Conservation (phyloP, 2,113 vertebrate genomes). For the Mola mola region DNA sequence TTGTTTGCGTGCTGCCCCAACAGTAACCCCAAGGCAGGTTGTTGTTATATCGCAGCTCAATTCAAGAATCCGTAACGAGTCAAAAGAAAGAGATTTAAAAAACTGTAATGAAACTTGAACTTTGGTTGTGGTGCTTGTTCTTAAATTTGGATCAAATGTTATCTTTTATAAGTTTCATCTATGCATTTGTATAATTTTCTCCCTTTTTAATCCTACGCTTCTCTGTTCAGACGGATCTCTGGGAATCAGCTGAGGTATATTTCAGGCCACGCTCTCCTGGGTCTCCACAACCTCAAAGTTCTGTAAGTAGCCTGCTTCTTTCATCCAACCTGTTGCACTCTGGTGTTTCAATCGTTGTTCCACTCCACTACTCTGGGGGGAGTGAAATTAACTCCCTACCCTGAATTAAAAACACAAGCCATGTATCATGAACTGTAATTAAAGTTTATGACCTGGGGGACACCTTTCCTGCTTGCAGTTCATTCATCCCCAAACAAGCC, state of each 20-base stretch:
- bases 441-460: conserved; percentile 72
- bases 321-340: conserved; percentile 8
- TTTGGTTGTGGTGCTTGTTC: too few relatives aligned
- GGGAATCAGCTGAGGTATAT: conserved; percentile 93
- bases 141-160: not conserved
- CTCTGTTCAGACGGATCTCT: conserved; percentile 88
- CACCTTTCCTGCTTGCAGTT: conserved; percentile 46
- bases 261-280: conserved; percentile 87
- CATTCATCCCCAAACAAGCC: conserved; percentile 52
- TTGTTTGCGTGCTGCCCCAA: conserved; percentile 72
- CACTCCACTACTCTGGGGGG: conserved; percentile 23
- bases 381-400: conserved; percentile 36
- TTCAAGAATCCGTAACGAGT: conserved; percentile 52
- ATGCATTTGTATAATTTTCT: conserved; percentile 9
- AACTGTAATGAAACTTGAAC: not conserved
- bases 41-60: conserved; percentile 55
- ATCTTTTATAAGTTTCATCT: not conserved
- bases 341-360: conserved; percentile 47
- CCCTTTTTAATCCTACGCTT: conserved; percentile 43
- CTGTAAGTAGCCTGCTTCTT: conserved; percentile 85
- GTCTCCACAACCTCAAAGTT: conserved; percentile 93
- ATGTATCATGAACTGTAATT: conserved; percentile 72
- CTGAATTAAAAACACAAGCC: conserved; percentile 68
- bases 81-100: not conserved
- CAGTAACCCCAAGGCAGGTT: conserved; percentile 65